A percentile compares a stretch with the other conserved stretches of the same genome.
These are phyloP conservation scores for Orthosia incerta DNA, from an alignment of 2,888 invertebrate species.

Conservation along the genomic window DNA sequence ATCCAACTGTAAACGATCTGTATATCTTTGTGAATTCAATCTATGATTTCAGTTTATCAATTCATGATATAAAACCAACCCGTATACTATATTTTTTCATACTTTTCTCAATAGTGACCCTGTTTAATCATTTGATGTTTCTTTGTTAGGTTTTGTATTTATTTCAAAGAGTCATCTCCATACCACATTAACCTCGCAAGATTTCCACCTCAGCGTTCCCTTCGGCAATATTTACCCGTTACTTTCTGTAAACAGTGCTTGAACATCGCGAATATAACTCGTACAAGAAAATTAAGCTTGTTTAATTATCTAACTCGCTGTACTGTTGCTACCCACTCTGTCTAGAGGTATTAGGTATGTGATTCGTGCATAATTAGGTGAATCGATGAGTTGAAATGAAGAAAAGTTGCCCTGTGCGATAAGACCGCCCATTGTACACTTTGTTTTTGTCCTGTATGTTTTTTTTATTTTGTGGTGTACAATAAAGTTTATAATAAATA, in stretches of 20 bases:
- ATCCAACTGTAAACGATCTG: too few species aligned
- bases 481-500: too few species aligned
- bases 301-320: slow-evolving; percentile 86
- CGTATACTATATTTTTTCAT: too few species aligned
- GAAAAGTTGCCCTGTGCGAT: too few species aligned
- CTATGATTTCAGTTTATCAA: background rate
- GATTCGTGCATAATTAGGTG: slow-evolving; percentile 52
- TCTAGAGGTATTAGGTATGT: slow-evolving; percentile 51
- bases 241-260: slow-evolving; percentile 87
- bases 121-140: too few species aligned
- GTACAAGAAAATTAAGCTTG: slow-evolving; percentile 89
- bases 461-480: too few species aligned
- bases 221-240: slow-evolving; percentile 88
- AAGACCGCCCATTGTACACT: too few species aligned
- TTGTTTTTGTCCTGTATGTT: too few species aligned
- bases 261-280: slow-evolving; percentile 82
- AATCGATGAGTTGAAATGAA: slow-evolving; percentile 37
- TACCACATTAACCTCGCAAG: slow-evolving; percentile 66
- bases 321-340: slow-evolving; percentile 71
- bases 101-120: background rate
- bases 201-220: slow-evolving; percentile 85
- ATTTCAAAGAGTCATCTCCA: slow-evolving; percentile 64
- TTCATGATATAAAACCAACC: too few species aligned
- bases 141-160: background rate
- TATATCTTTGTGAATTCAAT: background rate